These are phyloP conservation scores for Ovibos moschatus DNA, from an alignment of 2,113 vertebrate species.

Conservation along the genomic window DNA sequence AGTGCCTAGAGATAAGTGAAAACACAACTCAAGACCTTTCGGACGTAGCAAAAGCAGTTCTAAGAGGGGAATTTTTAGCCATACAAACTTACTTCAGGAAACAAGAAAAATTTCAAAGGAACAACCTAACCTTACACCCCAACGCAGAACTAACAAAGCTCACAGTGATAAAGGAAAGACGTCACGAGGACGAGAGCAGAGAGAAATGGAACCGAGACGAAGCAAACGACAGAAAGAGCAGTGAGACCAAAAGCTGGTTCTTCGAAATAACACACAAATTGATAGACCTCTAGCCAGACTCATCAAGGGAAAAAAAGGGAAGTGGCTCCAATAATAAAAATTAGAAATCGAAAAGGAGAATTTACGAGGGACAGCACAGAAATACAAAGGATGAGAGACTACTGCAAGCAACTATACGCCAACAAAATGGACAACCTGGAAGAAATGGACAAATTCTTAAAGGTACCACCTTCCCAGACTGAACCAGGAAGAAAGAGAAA, in stretches of 20 bases:
- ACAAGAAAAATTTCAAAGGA: background rate
- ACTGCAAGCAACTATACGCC: accelerated
- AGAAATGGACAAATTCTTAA: background rate
- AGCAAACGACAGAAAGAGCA: accelerated
- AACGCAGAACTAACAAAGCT: background rate
- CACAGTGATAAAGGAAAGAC: background rate
- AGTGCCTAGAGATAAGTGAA: background rate
- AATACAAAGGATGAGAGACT: background rate
- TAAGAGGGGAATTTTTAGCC: background rate
- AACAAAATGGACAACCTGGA: background rate
- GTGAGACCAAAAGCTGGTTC: background rate
- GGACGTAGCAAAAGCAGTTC: background rate
- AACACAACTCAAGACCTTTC: background rate
- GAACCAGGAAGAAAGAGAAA: background rate
- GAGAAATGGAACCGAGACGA: accelerated
- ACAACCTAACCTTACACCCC: background rate
- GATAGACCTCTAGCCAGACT: background rate
- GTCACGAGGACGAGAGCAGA: background rate
- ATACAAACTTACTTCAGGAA: background rate
- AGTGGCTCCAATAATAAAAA: background rate
- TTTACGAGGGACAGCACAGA: background rate
- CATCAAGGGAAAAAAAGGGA: background rate
- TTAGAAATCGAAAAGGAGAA: background rate
- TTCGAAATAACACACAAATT: accelerated
- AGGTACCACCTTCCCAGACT: background rate